A percentile compares a stretch with the other conserved stretches of the same genome.
Conservation (phyloP, 2,797 vertebrate genomes). For the Tenualosa ilisha region DNA sequence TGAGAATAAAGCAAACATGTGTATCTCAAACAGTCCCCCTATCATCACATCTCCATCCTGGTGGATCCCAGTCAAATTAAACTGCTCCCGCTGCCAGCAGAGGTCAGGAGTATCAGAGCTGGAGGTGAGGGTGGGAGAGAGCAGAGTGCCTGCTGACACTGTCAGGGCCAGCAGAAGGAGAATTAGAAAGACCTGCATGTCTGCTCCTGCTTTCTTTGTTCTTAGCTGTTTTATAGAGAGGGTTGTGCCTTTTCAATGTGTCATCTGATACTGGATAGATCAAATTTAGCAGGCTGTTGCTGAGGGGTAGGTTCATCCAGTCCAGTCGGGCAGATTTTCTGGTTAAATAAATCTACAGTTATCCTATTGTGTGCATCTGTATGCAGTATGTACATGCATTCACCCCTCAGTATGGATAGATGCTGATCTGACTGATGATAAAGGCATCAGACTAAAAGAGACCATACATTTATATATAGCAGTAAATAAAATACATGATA, state of each 20-base stretch:
- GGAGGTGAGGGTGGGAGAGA: constrained; percentile 22
- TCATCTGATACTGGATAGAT: neutral
- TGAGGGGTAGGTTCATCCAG: neutral
- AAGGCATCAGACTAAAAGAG: neutral
- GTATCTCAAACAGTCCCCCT: constrained; percentile 68
- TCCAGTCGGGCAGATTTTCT: neutral
- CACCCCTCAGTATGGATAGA: neutral
- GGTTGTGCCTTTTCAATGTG: constrained; percentile 27
- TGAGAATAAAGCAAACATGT: constrained; percentile 66
- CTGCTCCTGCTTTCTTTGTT: neutral
- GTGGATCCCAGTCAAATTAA: constrained; percentile 56
- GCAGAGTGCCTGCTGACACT: constrained; percentile 11
- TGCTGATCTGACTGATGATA: neutral
- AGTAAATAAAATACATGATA: too few species aligned
- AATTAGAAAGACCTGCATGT: constrained; percentile 48
- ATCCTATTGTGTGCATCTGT: neutral
- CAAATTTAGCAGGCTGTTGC: neutral
- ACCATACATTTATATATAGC: neutral
- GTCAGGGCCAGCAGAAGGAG: constrained; percentile 43
- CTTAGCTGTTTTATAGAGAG: constrained; percentile 37
- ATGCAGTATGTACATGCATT: neutral
- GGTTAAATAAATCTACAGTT: too few species aligned
- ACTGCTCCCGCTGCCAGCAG: constrained; percentile 46
- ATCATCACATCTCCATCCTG: constrained; percentile 67
- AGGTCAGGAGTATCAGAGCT: constrained; percentile 2